Base-by-base conservation (phyloP, 1,140 invertebrate species). In the Bombus sylvicola region DNA sequence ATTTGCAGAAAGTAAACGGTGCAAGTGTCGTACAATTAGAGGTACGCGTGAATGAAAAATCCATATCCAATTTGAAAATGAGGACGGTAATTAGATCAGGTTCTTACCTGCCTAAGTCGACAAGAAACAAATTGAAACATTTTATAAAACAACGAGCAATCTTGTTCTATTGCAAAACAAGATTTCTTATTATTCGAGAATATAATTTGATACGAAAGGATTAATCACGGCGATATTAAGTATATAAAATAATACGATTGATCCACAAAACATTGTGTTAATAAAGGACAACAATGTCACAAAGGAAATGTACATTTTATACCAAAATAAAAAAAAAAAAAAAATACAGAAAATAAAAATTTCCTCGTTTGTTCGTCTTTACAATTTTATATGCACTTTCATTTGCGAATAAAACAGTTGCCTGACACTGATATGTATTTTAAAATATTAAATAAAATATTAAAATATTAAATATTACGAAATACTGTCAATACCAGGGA, bases 1-100 rank as follows among this genome's bases (percentile, higher is more conserved):
- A 13, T 13, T 28, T 28, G 12, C 2, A 37, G 10, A 5, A 41
- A 15, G 37, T 0, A 41, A n/a, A 37, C 47, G 47, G 47, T 53
- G 47, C 18, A 72, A 41, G 2, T 3, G 13, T 9, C 15, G 28
- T 41, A 18, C 13, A 25, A 5, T 41, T 10, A 4, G 5, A 31
- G 8, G 5, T 10, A 31, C 28, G 25, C 15, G 41, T 31, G 41
- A 43, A n/a, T 73, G 28, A 47, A 22, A 73, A 73, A 73, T 31
- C n/a, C 41, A 31, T 73, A 47, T 73, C 41, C 41, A 73, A 47
- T 73, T 73, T 73, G 9, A 73, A 31, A 73, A 73, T 22, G 71
- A 73, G 71, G n/a, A 31, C 41, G 13, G n/a, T 10, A 43, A 43
- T 73, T 71, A 71, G 28, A 71, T n/a, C 37, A 43, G 13, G 39